Base-by-base conservation (phyloP, 2,888 invertebrate genomes). In the Rhamphomyia laevipes region DNA sequence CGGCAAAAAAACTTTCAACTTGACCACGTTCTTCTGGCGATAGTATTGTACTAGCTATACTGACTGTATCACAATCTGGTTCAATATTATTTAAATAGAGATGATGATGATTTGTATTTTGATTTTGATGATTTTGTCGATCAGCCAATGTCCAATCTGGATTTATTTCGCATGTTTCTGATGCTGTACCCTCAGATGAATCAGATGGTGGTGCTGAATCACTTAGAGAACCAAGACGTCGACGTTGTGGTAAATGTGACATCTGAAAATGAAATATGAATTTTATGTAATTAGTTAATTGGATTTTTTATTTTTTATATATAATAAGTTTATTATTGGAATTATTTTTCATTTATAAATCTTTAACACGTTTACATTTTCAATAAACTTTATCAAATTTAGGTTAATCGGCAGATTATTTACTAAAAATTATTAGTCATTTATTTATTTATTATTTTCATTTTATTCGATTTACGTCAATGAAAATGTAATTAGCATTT, bases 1-100 rank as follows among this genome's bases (percentile, higher is more conserved):
- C 86, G 52, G 80, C 77, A 61, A 84, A 84, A 65, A 83, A 84
- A 48, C 80, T 77, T 64, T 86, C 84, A 50, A 86, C 77, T 64
- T 84, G 82, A 35, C 76, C 75, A 47, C 81, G 73, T 62, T 84
- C 84, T 52, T 74, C 67, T 47, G 81, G 81, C 10, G 78, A 76
- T 45, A 83, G 74, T 51, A 68, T 65, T 31, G 61, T 64, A 31
- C 68, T 68, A 47, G 68, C 71, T 15, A 68, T 65, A 57, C 69
- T 70, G 5, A 68, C 59, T 48, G 65, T 66, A 47, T 70, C 69
- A n/a, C 15, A 10, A 45, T 57, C 54, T 47, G 64, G 66, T 51
- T 68, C 67, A 52, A 64, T 64, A 57, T 65, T 68, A 59, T 56
- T 44, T 52, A 43, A 55, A 52, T 40, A 53, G 49, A 31, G 49